Evolutionary conservation across 2,888 invertebrate species (phyloP).

Genomic region (Drosophila limbata): DNA sequence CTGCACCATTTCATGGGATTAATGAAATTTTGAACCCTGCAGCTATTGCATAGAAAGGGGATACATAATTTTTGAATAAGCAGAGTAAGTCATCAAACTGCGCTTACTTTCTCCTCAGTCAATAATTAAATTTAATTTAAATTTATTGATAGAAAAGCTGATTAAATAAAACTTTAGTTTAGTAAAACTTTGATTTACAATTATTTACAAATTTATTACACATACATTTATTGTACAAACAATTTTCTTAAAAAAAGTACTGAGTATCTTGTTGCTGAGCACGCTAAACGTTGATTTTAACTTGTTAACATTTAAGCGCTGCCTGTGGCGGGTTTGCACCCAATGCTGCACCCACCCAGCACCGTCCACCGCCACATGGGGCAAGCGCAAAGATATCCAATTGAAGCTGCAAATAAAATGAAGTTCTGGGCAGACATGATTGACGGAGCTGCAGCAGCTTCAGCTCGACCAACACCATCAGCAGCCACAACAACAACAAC

Average conservation of each 20-base stretch:
- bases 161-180: background rate
- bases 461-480: conserved; percentile 13
- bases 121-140: background rate
- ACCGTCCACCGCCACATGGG: conserved; percentile 44
- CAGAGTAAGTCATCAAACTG: background rate
- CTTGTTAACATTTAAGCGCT: conserved; percentile 47
- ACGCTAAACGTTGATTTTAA: background rate
- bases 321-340: conserved; percentile 23
- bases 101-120: background rate
- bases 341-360: conserved; percentile 54
- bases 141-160: background rate
- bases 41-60: background rate
- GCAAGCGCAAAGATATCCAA: conserved; percentile 42
- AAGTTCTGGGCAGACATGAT: conserved; percentile 58
- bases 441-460: conserved; percentile 47
- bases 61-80: background rate
- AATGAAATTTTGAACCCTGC: conserved; percentile 36
- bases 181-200: too few relatives aligned
- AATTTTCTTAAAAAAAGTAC: background rate
- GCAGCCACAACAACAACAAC: conserved; percentile 48
- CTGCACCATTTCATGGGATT: conserved; percentile 48
- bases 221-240: background rate
- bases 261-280: conserved; percentile 10
- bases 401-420: conserved; percentile 55
- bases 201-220: background rate